Evolutionary conservation across 1,140 invertebrate species (phyloP), one percentile per base, ranked within the genome.

Genomic region (Bombus turneri): DNA sequence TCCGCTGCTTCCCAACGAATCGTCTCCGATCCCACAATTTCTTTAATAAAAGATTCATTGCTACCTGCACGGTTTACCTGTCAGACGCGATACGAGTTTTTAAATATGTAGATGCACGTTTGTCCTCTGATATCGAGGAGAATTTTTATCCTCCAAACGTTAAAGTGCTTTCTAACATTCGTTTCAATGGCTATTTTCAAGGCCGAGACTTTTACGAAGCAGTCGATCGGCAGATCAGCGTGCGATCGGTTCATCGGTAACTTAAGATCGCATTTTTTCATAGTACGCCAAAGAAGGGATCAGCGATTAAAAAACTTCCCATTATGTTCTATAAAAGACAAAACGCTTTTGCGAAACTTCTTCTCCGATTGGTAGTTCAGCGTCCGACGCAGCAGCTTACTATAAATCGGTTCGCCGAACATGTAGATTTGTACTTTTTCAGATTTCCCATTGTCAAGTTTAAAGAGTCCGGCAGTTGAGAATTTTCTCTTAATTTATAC

Each of bases 61-160:
- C 25, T 4, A 28, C 0, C 31, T 0, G 57, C 57, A 28, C 25
- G 10, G 28, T 62, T 28, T 4, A 13, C 3, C 28, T 12, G 43
- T 1, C 28, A 0, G 3, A 62, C 59, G 0, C 18, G 47, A 18
- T 18, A 1, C 47, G 5, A 8, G 1, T 2, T 53, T 22, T 53
- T 5, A n/a, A 10, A 62, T 4, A n/a, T 0, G 25, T 1, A 6
- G 18, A 15, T 5, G 34, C 18, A 1, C 25, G 10, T 3, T n/a
- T n/a, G 25, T 41, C 13, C 12, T 5, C 3, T 0, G 9, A 25
- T 12, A 18, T 3, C 22, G 18, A 1, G 15, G 18, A 1, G 15
- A 12, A 69, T 64, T n/a, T n/a, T 31, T 15, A 5, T 1, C 1
- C 5, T 3, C 18, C 43, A 0, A 18, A 18, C 15, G 43, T 47